phyloP scores from a whole-genome alignment of 2,797 vertebrate species.

The Coracias cyanogaster region DNA sequence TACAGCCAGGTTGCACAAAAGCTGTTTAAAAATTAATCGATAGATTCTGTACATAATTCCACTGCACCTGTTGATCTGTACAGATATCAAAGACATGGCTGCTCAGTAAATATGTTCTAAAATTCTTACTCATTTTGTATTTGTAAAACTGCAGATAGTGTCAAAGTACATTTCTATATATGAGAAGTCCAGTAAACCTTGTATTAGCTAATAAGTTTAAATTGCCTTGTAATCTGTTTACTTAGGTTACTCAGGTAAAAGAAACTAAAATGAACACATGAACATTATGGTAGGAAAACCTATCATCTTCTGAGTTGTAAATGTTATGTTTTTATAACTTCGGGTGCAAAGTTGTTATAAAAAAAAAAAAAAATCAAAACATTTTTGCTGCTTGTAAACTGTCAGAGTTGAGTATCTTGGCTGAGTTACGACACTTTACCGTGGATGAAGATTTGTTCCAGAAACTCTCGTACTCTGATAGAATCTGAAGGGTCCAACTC shows the following conservation, averaged over 20 bases:
- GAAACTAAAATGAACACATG: slow-evolving; percentile 31
- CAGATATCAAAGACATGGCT: slow-evolving; percentile 41
- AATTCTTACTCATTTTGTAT: slow-evolving; percentile 54
- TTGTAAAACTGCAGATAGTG: slow-evolving; percentile 55
- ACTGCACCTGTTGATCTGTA: slow-evolving; percentile 32
- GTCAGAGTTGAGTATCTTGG: neutral
- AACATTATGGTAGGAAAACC: slow-evolving; percentile 47
- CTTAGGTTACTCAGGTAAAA: slow-evolving; percentile 81
- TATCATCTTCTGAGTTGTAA: slow-evolving; percentile 60
- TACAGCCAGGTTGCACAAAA: slow-evolving; percentile 54
- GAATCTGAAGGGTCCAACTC: slow-evolving; percentile 27
- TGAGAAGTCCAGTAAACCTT: slow-evolving; percentile 59
- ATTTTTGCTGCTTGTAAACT: neutral
- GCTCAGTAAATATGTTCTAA: slow-evolving; percentile 58
- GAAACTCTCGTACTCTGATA: neutral
- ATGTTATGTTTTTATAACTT: slow-evolving; percentile 31
- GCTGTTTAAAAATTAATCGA: neutral
- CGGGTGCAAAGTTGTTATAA: slow-evolving; percentile 6
- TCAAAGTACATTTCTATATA: slow-evolving; percentile 68
- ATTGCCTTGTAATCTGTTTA: slow-evolving; percentile 78
- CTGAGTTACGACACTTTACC: neutral
- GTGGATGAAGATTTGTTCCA: neutral
- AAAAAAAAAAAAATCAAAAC: neutral
- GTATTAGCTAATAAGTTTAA: slow-evolving; percentile 59
- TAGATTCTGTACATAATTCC: slow-evolving; percentile 52